Conservation (phyloP, 2,888 invertebrate genomes). For the Meganola albula region DNA sequence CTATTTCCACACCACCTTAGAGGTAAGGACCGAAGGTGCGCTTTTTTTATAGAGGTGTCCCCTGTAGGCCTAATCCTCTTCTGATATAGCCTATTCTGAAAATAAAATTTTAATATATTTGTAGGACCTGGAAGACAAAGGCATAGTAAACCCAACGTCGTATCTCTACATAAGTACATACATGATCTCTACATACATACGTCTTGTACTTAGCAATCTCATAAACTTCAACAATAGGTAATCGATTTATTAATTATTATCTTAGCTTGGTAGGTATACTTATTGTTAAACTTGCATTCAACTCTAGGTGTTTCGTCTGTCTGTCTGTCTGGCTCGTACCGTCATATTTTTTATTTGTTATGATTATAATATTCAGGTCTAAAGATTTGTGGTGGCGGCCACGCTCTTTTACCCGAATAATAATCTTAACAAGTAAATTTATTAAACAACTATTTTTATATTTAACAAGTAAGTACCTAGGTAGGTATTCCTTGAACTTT, state of each 20-base stretch:
- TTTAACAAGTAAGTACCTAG: no score
- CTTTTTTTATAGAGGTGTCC: slow-evolving; percentile 75
- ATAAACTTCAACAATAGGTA: no score
- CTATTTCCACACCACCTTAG: slow-evolving; percentile 72
- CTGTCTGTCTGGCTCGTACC: slow-evolving; percentile 3
- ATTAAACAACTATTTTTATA: no score
- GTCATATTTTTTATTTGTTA: slow-evolving; percentile 20
- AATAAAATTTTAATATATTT: no score
- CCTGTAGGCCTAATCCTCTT: slow-evolving; percentile 73
- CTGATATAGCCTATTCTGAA: no score
- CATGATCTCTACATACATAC: no score
- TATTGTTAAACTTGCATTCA: no score
- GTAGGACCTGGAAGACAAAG: slow-evolving; percentile 52
- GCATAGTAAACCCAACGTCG: no score
- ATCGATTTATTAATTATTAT: no score
- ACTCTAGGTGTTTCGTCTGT: no score
- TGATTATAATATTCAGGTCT: slow-evolving; percentile 36
- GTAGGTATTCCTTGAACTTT: not conserved
- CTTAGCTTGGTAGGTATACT: no score
- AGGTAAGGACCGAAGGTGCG: slow-evolving; percentile 70
- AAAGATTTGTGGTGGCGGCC: slow-evolving; percentile 69
- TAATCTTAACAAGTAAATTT: slow-evolving; percentile 44
- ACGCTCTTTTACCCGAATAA: slow-evolving; percentile 42
- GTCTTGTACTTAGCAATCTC: no score
- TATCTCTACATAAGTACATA: slow-evolving; percentile 43